Evolutionary conservation across 2,888 invertebrate genomes (phyloP).

Genomic region (Cerceris ruficornis): DNA sequence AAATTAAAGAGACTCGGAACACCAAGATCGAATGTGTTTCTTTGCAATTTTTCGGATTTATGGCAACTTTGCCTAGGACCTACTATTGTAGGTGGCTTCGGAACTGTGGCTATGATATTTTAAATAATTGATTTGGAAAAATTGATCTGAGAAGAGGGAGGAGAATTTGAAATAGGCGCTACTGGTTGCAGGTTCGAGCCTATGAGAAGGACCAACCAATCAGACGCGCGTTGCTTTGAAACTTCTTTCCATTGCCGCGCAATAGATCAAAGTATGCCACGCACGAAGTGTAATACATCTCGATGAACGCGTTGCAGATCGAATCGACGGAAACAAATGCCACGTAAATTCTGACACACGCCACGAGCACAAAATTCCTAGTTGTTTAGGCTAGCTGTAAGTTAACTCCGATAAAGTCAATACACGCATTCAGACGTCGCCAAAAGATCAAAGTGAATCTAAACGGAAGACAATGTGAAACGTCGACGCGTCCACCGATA

Average conservation of each 20-base stretch:
- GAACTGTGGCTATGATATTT: no score
- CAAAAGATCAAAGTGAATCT: neutral
- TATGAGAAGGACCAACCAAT: no score
- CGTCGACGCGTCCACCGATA: conserved; percentile 8
- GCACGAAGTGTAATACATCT: neutral
- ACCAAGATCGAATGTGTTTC: no score
- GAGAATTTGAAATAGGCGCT: no score
- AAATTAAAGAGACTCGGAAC: neutral
- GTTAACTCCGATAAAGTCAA: conserved; percentile 8
- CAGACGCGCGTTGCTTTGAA: no score
- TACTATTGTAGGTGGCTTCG: no score
- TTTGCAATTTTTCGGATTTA: no score
- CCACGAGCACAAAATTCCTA: conserved; percentile 44
- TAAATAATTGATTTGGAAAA: no score
- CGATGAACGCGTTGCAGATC: neutral
- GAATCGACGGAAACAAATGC: neutral
- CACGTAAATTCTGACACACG: conserved; percentile 18
- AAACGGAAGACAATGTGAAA: conserved; percentile 39
- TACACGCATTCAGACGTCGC: neutral
- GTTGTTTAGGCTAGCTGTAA: conserved; percentile 13
- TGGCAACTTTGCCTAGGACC: no score
- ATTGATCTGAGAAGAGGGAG: no score
- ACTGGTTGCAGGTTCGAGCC: no score
- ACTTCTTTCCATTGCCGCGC: no score
- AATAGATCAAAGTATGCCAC: neutral